Evolutionary conservation across 1,140 invertebrate genomes (phyloP).

Genomic region (Macrocentrus cingulum): DNA sequence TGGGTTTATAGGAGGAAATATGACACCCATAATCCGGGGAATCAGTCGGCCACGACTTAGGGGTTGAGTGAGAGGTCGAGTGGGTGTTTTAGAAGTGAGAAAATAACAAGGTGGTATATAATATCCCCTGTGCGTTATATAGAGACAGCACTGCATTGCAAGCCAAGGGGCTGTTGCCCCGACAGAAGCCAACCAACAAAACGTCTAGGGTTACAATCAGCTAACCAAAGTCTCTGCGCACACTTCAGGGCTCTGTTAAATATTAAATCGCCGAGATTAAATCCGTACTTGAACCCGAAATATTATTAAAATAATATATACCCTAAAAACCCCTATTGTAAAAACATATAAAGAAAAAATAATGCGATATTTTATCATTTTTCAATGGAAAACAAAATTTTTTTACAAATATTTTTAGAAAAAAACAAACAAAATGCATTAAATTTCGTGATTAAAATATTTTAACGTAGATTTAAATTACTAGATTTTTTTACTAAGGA

Average conservation of each 20-base stretch:
- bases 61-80: conserved; percentile 6
- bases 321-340: too few species aligned
- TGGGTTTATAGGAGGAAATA: neutral
- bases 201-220: conserved; percentile 50
- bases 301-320: too few species aligned
- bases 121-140: conserved; percentile 33
- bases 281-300: too few species aligned
- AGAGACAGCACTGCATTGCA: conserved; percentile 24
- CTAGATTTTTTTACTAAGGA: too few species aligned
- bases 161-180: conserved; percentile 55
- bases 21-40: neutral
- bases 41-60: conserved; percentile 8
- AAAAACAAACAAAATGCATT: too few species aligned
- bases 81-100: conserved; percentile 14
- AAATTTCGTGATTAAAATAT: too few species aligned
- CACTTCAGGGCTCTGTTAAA: conserved; percentile 44
- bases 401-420: too few species aligned
- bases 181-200: conserved; percentile 57
- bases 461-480: too few species aligned
- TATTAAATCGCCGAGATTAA: conserved; percentile 11
- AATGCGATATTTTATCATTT: too few species aligned
- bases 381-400: too few species aligned
- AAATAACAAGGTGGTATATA: conserved; percentile 45
- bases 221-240: conserved; percentile 48
- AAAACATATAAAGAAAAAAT: too few species aligned